These are phyloP conservation scores for Pangasius sanitwongsei DNA, from an alignment of 2,797 vertebrate genomes.

Conservation along the genomic window DNA sequence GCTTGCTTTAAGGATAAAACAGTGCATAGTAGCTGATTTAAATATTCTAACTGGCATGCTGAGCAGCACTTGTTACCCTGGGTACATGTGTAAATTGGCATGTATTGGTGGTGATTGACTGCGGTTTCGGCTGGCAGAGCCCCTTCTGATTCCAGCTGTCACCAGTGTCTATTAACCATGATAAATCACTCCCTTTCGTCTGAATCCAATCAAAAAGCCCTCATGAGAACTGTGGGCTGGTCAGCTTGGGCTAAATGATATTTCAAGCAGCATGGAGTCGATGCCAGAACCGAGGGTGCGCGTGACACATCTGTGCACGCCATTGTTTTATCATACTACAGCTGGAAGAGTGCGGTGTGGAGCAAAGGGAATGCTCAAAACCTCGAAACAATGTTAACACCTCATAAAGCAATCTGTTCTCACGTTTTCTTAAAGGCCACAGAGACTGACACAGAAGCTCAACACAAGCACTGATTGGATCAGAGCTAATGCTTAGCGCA, in stretches of 20 bases:
- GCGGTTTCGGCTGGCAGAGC: constrained; percentile 61
- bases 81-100: constrained; percentile 73
- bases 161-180: constrained; percentile 76
- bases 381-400: neutral
- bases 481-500: neutral
- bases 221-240: constrained; percentile 70
- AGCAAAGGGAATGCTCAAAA: neutral
- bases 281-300: constrained; percentile 54
- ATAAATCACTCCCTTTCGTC: constrained; percentile 75
- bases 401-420: constrained; percentile 11
- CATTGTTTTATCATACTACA: constrained; percentile 55
- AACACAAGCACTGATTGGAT: neutral
- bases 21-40: neutral
- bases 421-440: neutral
- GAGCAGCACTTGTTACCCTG: constrained; percentile 51
- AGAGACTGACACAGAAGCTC: neutral
- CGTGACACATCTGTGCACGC: constrained; percentile 54
- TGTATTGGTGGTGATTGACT: constrained; percentile 60
- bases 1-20: neutral
- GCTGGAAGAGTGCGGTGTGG: constrained; percentile 55
- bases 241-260: constrained; percentile 78
- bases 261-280: constrained; percentile 64
- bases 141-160: constrained; percentile 75
- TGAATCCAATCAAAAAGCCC: constrained; percentile 75
- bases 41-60: constrained; percentile 28